Evolutionary conservation across 2,888 invertebrate species (phyloP).

Genomic region (Brassicogethes aeneus): DNA sequence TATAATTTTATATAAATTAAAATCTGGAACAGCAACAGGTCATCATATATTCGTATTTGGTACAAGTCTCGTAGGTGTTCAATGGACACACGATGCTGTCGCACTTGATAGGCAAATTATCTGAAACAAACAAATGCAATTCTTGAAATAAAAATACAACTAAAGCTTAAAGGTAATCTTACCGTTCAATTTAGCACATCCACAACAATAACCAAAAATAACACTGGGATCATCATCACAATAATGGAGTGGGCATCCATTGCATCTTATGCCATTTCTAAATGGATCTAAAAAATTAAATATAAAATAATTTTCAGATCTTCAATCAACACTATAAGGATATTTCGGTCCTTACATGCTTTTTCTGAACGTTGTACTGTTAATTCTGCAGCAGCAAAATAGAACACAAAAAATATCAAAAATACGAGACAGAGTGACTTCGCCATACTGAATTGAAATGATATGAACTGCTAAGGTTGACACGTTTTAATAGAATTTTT

Average conservation of each 20-base stretch:
- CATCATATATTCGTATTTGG: conserved; percentile 58
- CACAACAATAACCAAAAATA: conserved; percentile 56
- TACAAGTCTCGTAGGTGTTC: conserved; percentile 48
- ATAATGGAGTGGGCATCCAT: conserved; percentile 47
- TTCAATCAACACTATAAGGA: too few species aligned
- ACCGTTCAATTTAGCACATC: conserved; percentile 51
- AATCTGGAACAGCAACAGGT: conserved; percentile 48
- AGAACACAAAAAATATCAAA: not conserved
- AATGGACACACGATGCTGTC: conserved; percentile 49
- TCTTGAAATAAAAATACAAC: too few species aligned
- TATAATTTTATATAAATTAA: too few species aligned
- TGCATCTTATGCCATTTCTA: conserved; percentile 34
- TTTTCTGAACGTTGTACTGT: not conserved
- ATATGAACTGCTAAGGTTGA: too few species aligned
- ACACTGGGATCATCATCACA: conserved; percentile 54
- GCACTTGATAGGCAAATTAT: conserved; percentile 48
- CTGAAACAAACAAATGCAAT: conserved; percentile 36
- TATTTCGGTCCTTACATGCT: not conserved
- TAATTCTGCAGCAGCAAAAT: not conserved
- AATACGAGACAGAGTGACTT: not conserved
- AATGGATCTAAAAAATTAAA: conserved; percentile 1
- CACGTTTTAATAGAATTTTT: not conserved
- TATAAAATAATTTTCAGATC: too few species aligned
- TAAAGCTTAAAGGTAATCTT: too few species aligned
- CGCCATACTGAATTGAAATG: too few species aligned